Evolutionary conservation across 2,797 vertebrate species (phyloP).

Genomic region (Ciconia nigra): DNA sequence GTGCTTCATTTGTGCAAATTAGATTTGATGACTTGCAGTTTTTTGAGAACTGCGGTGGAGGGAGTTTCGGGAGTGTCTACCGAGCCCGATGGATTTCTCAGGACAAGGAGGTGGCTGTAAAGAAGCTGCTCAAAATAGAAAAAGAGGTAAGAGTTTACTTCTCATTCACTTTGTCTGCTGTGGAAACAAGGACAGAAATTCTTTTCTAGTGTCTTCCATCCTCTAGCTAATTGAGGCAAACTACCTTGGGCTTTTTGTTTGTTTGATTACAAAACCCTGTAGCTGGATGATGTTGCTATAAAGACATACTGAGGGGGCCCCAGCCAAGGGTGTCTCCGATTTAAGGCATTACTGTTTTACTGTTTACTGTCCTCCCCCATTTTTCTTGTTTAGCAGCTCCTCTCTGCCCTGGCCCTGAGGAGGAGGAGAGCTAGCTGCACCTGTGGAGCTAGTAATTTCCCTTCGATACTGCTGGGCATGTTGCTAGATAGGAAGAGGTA

Average conservation of each 20-base stretch:
- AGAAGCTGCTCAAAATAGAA: constrained; percentile 99
- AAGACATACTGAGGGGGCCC: neutral
- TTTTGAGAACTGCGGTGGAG: constrained; percentile 97
- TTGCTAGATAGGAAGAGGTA: constrained; percentile 11
- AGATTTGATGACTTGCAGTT: constrained; percentile 95
- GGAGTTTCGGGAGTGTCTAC: constrained; percentile 98
- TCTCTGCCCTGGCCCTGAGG: neutral
- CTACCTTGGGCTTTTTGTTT: neutral
- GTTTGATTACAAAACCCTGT: neutral
- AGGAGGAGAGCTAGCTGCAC: neutral
- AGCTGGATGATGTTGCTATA: neutral
- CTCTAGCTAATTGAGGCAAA: neutral
- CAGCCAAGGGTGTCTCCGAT: neutral
- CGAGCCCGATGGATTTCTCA: constrained; percentile 96
- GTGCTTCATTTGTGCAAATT: constrained; percentile 96
- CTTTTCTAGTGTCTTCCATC: neutral
- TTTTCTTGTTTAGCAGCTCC: neutral
- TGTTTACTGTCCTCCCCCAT: neutral
- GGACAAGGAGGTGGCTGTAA: constrained; percentile 99
- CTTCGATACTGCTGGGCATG: neutral
- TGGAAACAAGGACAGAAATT: neutral
- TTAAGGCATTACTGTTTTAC: neutral
- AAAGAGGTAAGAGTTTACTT: constrained; percentile 87
- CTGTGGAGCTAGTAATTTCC: neutral
- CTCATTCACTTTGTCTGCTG: neutral